A percentile compares a stretch with the other conserved stretches of the same genome.
These are phyloP conservation scores for Zaprionus taronus DNA, from an alignment of 1,140 invertebrate genomes.

Conservation along the genomic window DNA sequence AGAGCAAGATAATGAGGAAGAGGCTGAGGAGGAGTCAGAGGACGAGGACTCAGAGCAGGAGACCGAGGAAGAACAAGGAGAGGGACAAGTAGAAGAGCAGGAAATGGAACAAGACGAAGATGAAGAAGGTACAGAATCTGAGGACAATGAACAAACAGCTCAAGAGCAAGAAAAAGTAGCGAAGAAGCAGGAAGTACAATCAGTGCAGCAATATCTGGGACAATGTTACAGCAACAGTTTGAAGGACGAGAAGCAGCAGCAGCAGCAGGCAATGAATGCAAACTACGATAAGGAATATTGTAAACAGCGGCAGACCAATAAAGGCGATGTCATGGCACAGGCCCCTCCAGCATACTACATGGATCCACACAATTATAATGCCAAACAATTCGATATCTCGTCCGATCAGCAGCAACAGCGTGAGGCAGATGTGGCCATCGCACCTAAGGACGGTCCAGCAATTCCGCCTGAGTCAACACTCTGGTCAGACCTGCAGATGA, in stretches of 20 bases:
- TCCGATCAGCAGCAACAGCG: not conserved
- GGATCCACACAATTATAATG: not conserved
- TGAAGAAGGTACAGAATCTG: not conserved
- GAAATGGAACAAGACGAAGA: not conserved
- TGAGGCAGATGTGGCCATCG: not conserved
- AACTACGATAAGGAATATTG: not conserved
- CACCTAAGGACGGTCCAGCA: not conserved
- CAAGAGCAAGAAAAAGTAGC: not conserved
- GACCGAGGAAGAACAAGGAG: not conserved
- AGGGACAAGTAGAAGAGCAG: not conserved
- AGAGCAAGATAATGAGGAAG: not conserved
- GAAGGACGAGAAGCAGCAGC: not conserved
- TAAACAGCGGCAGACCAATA: not conserved
- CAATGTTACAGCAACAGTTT: not conserved
- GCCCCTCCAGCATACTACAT: not conserved
- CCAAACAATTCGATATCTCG: not conserved
- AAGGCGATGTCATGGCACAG: not conserved
- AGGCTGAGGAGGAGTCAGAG: not conserved
- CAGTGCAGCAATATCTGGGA: not conserved
- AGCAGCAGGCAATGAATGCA: not conserved
- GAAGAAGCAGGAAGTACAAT: not conserved
- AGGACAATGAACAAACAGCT: not conserved
- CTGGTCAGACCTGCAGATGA: conserved; percentile 18
- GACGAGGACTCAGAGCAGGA: not conserved
- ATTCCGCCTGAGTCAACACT: not conserved